Conservation (phyloP, 2,888 invertebrate species). For the Frankliniella fusca region DNA sequence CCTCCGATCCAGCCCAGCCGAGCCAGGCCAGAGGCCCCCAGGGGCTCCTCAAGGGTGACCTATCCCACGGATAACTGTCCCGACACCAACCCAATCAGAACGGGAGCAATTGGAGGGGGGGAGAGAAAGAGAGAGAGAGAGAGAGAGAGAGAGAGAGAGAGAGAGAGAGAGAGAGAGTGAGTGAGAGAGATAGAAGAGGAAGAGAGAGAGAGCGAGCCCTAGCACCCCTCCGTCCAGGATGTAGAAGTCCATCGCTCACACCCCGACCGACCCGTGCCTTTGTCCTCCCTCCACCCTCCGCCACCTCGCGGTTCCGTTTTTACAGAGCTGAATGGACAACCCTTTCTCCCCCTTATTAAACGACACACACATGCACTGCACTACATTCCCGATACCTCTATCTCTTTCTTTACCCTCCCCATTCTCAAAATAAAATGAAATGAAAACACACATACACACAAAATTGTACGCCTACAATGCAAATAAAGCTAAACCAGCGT, state of each 20-base stretch:
- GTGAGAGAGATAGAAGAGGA: no score
- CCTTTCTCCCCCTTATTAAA: constrained; percentile 9
- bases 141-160: neutral
- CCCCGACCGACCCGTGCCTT: no score
- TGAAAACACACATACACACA: neutral
- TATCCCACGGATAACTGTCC: constrained; percentile 21
- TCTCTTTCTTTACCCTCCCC: neutral
- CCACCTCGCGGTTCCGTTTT: neutral
- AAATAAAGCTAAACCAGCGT: neutral
- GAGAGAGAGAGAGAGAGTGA: neutral
- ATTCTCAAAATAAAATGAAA: no score
- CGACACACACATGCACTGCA: neutral
- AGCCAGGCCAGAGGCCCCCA: neutral
- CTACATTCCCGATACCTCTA: neutral
- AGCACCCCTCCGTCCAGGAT: no score
- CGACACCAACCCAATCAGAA: constrained; percentile 21
- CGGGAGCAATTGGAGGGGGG: neutral
- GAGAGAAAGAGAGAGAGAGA: neutral
- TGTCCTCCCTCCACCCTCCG: neutral
- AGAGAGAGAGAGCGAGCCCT: neutral
- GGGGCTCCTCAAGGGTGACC: constrained; percentile 20
- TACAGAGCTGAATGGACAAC: neutral
- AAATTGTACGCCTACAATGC: neutral
- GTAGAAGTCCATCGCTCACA: no score
- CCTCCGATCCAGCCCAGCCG: neutral